Evolutionary conservation across 2,113 vertebrate species (phyloP).

Genomic region (Amblyornis subalaris): DNA sequence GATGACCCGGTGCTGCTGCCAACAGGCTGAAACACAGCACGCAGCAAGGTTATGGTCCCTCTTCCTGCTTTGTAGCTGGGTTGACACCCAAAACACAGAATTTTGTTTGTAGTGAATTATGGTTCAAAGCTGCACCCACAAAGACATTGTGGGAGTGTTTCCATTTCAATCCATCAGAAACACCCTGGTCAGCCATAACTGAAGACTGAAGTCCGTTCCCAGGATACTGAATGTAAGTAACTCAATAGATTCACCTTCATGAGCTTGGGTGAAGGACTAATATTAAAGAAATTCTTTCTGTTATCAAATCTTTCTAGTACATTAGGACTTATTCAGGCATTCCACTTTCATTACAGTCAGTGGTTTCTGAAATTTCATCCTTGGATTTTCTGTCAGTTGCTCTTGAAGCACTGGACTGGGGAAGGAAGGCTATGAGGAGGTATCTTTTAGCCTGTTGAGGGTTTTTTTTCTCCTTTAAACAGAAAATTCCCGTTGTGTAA

Average conservation of each 20-base stretch:
- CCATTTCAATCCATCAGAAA: neutral
- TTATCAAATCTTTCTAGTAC: neutral
- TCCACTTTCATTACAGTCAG: neutral
- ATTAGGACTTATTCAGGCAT: constrained; percentile 9
- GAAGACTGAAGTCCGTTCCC: neutral
- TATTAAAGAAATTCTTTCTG: neutral
- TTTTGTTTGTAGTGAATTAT: neutral
- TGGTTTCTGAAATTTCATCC: neutral
- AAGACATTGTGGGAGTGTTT: neutral
- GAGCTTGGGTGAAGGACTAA: neutral
- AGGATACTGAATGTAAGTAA: neutral
- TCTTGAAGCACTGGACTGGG: neutral
- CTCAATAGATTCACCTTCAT: neutral
- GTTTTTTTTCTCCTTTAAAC: neutral
- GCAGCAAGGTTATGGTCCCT: accelerated
- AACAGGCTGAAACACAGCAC: accelerated
- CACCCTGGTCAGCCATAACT: neutral
- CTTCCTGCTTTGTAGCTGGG: neutral
- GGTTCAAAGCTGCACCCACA: neutral
- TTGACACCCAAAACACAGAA: neutral
- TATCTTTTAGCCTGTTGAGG: neutral
- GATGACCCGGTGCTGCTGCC: neutral
- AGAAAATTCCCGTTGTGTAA: neutral
- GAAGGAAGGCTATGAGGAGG: neutral
- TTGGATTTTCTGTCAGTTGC: neutral